Evolutionary conservation across 2,888 invertebrate genomes (phyloP).

Genomic region (Hartigia nigra): DNA sequence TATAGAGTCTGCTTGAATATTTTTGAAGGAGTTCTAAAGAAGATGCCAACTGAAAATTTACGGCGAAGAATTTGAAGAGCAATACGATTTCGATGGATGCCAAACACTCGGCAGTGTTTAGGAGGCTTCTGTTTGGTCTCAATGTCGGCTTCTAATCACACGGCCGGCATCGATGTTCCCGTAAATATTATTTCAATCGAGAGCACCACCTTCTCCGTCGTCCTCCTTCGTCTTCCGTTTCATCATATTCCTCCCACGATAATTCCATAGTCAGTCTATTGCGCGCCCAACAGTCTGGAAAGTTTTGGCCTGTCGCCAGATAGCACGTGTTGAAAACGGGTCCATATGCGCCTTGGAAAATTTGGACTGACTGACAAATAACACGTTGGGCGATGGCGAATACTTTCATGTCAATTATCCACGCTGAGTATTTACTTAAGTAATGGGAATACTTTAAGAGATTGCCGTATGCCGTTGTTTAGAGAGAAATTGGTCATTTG

Average conservation of each 20-base stretch:
- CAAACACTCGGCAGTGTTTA: neutral
- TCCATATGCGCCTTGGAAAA: neutral
- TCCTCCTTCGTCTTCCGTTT: neutral
- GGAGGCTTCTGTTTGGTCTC: conserved; percentile 1
- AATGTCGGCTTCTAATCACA: conserved; percentile 5
- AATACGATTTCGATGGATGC: neutral
- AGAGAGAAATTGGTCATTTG: neutral
- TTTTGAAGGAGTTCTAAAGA: neutral
- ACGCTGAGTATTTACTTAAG: neutral
- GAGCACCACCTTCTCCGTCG: conserved; percentile 16
- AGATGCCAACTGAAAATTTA: neutral
- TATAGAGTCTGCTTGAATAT: neutral
- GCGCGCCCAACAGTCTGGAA: conserved; percentile 62
- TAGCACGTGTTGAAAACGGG: conserved; percentile 13
- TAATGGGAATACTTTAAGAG: neutral
- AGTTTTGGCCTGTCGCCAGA: conserved; percentile 58
- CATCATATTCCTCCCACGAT: conserved; percentile 34
- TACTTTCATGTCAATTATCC: neutral
- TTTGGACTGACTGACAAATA: neutral
- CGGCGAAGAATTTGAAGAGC: neutral
- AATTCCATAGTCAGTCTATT: conserved; percentile 26
- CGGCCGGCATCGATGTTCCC: neutral
- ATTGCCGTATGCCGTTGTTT: neutral
- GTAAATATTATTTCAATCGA: conserved; percentile 48
- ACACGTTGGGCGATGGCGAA: neutral